Evolutionary conservation across 2,888 invertebrate species (phyloP), one percentile per base, ranked within the genome.

Genomic region (Leucoptera coffeella): DNA sequence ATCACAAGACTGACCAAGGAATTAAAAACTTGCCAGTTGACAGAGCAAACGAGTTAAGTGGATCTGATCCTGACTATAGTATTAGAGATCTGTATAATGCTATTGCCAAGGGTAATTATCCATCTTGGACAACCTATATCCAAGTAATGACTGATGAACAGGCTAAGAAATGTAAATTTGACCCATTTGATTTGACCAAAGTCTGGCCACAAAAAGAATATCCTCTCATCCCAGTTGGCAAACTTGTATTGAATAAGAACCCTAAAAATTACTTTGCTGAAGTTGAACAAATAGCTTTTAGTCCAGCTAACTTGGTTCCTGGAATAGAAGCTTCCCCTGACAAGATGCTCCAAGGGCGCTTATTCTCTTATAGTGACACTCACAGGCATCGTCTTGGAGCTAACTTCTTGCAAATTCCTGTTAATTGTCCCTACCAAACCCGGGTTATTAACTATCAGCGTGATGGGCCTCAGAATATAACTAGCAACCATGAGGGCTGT

Each of bases 101-200:
- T 14, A 95, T 96, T 41, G 80, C 77, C 1, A 75, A 72, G 26
- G 84, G 81, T 21, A 65, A 84, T 4, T 78, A 51, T 43, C 88
- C 88, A 9, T 73, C 83, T 2, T 96, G 88, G 85, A 84, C 83
- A 2, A 53, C 89, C 30, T 82, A 76, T 42, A 81, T 95, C 34
- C 90, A 92, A 62, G 79, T 91, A 4, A 95, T 96, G 95, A 90
- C 91, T 2, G 78, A 78, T 44, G 82, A 83, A 31, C 82, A 95
- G 59, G 92, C 90, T 2, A 84, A 86, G 38, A 79, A 67, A 17
- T 78, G 72, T 47, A 77, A 76, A 40, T 90, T 82, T 61, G 93
- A 95, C 73, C 93, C 94, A 19, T 95, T 96, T 54, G 95, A 96
- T 54, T 48, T 93, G 33, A 95, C 94, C 2, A 95, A 95, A 73